Percentiles rank a stretch among this genome's conserved stretches.
phyloP scores from a whole-genome alignment of 2,113 vertebrate species.

The Labeo rohita region DNA sequence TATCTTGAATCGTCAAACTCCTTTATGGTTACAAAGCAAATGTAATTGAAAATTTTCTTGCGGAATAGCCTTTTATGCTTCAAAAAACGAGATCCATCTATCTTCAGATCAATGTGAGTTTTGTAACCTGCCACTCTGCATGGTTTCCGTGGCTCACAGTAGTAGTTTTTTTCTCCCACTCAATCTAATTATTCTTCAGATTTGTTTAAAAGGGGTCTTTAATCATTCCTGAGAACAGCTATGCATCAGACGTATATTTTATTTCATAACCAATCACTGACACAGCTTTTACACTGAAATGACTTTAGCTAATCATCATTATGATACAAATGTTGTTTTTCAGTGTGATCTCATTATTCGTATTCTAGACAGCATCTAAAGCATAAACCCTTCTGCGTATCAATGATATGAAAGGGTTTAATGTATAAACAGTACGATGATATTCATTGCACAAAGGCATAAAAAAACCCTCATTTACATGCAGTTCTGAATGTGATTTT shows the following conservation, averaged over 20 bases:
- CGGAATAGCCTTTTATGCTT: constrained; percentile 2
- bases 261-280: constrained; percentile 24
- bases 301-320: neutral
- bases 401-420: neutral
- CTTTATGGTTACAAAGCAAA: constrained; percentile 38
- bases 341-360: neutral
- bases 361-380: neutral
- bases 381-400: neutral
- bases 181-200: constrained; percentile 21
- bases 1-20: constrained; percentile 17
- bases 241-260: constrained; percentile 9
- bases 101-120: constrained; percentile 27
- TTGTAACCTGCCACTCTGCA: constrained; percentile 13
- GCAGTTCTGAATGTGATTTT: too few species aligned
- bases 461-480: neutral
- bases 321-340: constrained; percentile 5
- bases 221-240: constrained; percentile 17
- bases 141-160: neutral
- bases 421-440: neutral
- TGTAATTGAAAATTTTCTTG: constrained; percentile 22
- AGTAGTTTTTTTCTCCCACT: neutral
- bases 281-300: neutral
- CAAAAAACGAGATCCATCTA: neutral
- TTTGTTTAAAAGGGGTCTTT: constrained; percentile 17
- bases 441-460: neutral